Percentiles rank a stretch among this genome's conserved stretches.
Conservation (phyloP, 2,113 vertebrate genomes). For the Pluvianellus socialis region DNA sequence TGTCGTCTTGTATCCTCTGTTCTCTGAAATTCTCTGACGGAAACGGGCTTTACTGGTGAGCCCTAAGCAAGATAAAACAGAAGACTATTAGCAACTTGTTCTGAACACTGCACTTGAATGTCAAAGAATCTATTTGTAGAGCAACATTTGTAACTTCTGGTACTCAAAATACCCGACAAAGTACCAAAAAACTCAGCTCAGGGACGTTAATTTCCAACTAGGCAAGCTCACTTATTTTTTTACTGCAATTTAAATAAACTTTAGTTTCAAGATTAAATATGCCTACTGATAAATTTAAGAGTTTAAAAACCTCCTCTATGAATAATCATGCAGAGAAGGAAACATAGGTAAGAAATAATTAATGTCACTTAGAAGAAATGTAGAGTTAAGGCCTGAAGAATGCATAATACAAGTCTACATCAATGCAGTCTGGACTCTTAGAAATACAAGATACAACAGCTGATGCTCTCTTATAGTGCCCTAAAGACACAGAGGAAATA, state of each 20-base stretch:
- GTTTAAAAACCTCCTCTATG: background rate
- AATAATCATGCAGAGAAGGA: background rate
- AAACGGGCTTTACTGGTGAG: slow-evolving; percentile 77
- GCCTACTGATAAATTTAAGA: background rate
- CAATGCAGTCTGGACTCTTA: background rate
- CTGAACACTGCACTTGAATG: background rate
- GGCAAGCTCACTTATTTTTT: background rate
- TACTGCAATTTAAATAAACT: background rate
- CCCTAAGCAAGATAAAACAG: slow-evolving; percentile 69
- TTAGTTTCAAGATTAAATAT: background rate
- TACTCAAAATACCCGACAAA: background rate
- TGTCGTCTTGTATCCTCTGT: slow-evolving; percentile 81
- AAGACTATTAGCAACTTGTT: background rate
- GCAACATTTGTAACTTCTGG: background rate
- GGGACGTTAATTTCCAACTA: background rate
- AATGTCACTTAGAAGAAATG: background rate
- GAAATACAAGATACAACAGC: background rate
- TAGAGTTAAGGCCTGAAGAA: background rate
- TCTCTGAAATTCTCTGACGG: slow-evolving; percentile 74
- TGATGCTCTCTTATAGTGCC: background rate
- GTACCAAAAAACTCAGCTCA: background rate
- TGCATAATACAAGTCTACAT: background rate
- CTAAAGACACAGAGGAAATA: background rate
- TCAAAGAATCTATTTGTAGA: background rate
- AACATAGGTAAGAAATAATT: background rate